Evolutionary conservation across 2,888 invertebrate species (phyloP), one percentile per base, ranked within the genome.

Genomic region (Arge pagana): DNA sequence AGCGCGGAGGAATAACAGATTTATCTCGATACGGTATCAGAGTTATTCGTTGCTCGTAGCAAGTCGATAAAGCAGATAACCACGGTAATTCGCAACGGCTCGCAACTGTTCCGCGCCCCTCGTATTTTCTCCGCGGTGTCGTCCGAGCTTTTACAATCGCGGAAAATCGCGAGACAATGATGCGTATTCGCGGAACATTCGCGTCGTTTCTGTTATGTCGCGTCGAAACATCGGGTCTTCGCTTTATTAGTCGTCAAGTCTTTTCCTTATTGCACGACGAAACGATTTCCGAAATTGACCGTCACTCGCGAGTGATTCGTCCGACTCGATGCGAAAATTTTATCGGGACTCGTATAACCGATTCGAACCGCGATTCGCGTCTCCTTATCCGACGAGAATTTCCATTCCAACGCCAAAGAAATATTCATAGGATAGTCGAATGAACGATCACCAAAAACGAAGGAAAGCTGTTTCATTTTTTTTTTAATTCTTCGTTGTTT

Each of bases 191-290:
- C 49, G 55, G 48, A 48, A 33, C 53, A 41, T 16, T 51, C 36
- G 37, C 49, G 53, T 55, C 50, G 31, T 45, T 13, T 43, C 23
- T 36, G 24, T 39, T 28, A 21, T 30, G 30, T n/a, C 4, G 45
- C 31, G 37, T 33, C 7, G 54, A 61, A 55, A 61, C 60, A 61
- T 61, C 59, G 48, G 57, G 35, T 52, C 42, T 19, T 37, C 33
- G 45, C 53, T 66, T 64, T 66, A 66, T 61, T 61, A 64, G 62
- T 61, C 62, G 60, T 63, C 59, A 66, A 65, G 60, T 54, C 52
- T 48, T 56, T 13, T 18, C 39, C 52, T 52, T 39, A 43, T 45
- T 43, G 28, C 52, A 16, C 15, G 24, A 8, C n/a, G n/a, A n/a
- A n/a, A n/a, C n/a, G n/a, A n/a, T n/a, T n/a, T n/a, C n/a, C n/a